Percentiles rank a stretch among this genome's conserved stretches.
Evolutionary conservation across 2,888 invertebrate species (phyloP).

Genomic region (Meliscaeva auricollis): DNA sequence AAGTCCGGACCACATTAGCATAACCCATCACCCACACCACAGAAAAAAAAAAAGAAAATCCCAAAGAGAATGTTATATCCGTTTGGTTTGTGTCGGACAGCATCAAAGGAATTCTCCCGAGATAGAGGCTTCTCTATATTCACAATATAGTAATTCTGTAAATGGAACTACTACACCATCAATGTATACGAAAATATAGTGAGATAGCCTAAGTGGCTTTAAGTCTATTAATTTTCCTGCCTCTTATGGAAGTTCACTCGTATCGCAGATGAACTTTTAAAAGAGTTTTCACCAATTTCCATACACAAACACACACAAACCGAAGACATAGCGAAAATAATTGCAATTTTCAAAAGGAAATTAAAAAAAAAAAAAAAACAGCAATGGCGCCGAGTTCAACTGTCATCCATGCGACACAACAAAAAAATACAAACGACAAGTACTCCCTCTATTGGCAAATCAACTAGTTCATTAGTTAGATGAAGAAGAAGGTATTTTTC

Average conservation of each 20-base stretch:
- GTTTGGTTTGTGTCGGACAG: slow-evolving; percentile 40
- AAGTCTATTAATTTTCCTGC: slow-evolving; percentile 63
- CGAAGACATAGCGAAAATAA: slow-evolving; percentile 16
- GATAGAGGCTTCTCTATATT: slow-evolving; percentile 35
- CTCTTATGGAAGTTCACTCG: slow-evolving; percentile 57
- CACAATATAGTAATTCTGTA: slow-evolving; percentile 1
- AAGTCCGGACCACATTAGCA: slow-evolving; percentile 62
- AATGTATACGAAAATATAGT: too few relatives aligned
- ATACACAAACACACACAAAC: not conserved
- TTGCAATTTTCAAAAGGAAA: slow-evolving; percentile 30
- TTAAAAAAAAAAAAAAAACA: slow-evolving; percentile 7
- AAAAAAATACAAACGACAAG: slow-evolving; percentile 50
- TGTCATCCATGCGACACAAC: slow-evolving; percentile 39
- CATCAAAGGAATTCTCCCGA: slow-evolving; percentile 52
- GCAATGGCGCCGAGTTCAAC: slow-evolving; percentile 41
- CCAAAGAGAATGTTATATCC: slow-evolving; percentile 32
- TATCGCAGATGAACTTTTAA: slow-evolving; percentile 52
- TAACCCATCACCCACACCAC: slow-evolving; percentile 61
- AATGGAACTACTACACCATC: slow-evolving; percentile 23
- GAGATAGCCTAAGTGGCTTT: slow-evolving; percentile 64
- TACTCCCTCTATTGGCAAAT: slow-evolving; percentile 57
- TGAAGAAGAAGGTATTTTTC: not conserved
- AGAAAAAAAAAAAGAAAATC: not conserved
- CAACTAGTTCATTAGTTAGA: slow-evolving; percentile 48
- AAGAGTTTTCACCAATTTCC: slow-evolving; percentile 35